A percentile compares a stretch with the other conserved stretches of the same genome.
These are phyloP conservation scores for Caenorhabditis sulstoni DNA, from an alignment of 2,888 invertebrate species.

Conservation along the genomic window DNA sequence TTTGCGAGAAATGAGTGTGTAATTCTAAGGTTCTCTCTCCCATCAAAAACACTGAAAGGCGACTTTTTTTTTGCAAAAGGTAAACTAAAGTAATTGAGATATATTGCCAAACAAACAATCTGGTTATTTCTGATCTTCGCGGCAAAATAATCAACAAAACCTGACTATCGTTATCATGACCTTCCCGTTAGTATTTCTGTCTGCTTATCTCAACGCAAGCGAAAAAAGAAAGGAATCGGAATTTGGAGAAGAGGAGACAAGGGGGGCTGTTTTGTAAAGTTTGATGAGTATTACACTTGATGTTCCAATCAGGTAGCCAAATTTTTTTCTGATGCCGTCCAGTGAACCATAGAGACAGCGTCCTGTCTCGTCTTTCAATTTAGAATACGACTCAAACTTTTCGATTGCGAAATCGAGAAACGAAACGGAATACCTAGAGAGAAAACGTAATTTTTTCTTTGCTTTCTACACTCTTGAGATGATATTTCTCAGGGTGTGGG, in stretches of 20 bases:
- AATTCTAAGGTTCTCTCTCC: no score
- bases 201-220: background rate
- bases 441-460: background rate
- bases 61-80: slow-evolving; percentile 18
- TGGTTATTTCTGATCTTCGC: slow-evolving; percentile 32
- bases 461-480: background rate
- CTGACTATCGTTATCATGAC: slow-evolving; percentile 19
- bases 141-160: slow-evolving; percentile 42
- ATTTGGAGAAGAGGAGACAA: no score
- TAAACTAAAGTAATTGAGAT: slow-evolving; percentile 7
- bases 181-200: slow-evolving; percentile 14
- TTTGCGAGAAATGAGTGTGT: no score
- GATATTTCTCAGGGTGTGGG: slow-evolving; percentile 36
- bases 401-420: slow-evolving; percentile 8
- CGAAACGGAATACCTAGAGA: slow-evolving; percentile 4
- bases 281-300: slow-evolving; percentile 2
- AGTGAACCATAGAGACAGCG: background rate
- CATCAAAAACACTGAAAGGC: no score
- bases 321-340: background rate
- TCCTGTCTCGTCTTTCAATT: background rate
- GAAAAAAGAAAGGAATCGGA: slow-evolving; percentile 5
- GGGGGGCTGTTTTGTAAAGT: background rate
- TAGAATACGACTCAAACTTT: background rate
- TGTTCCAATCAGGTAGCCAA: background rate
- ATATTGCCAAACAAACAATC: slow-evolving; percentile 42